phyloP scores from a whole-genome alignment of 2,113 vertebrate genomes.

The Collichthys lucidus region DNA sequence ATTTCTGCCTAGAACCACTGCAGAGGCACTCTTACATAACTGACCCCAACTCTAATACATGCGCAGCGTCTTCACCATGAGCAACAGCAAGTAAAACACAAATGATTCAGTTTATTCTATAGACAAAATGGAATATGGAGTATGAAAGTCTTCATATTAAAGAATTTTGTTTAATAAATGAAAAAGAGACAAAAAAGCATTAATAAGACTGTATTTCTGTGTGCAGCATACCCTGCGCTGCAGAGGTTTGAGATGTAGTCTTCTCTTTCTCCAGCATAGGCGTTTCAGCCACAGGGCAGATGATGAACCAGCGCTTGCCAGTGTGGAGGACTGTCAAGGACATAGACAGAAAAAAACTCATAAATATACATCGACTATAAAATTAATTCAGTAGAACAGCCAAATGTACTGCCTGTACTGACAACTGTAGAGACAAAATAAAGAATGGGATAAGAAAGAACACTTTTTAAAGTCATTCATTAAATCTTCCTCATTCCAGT shows the following conservation, averaged over 20 bases:
- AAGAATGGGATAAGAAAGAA: background rate
- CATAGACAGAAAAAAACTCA: conserved; percentile 46
- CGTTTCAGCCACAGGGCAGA: conserved; percentile 96
- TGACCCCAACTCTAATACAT: conserved; percentile 48
- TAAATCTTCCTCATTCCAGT: background rate
- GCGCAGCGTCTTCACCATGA: conserved; percentile 13
- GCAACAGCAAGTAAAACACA: conserved; percentile 18
- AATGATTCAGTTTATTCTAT: background rate
- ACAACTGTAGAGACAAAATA: background rate
- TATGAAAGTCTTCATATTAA: conserved; percentile 8
- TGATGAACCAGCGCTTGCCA: conserved; percentile 98
- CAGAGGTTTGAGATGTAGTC: conserved; percentile 51
- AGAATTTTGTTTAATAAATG: background rate
- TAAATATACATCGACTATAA: conserved; percentile 9
- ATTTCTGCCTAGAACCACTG: conserved; percentile 85
- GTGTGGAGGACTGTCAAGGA: conserved; percentile 91
- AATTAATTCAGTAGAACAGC: conserved; percentile 8
- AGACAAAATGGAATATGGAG: background rate
- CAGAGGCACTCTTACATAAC: conserved; percentile 73
- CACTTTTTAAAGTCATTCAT: background rate
- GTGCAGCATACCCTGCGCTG: conserved; percentile 63
- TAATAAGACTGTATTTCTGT: background rate
- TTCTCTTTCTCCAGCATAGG: conserved; percentile 78
- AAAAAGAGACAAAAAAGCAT: background rate
- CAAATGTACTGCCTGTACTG: background rate